Evolutionary conservation across 2,113 vertebrate species (phyloP).

Genomic region (Anolis sagrei): DNA sequence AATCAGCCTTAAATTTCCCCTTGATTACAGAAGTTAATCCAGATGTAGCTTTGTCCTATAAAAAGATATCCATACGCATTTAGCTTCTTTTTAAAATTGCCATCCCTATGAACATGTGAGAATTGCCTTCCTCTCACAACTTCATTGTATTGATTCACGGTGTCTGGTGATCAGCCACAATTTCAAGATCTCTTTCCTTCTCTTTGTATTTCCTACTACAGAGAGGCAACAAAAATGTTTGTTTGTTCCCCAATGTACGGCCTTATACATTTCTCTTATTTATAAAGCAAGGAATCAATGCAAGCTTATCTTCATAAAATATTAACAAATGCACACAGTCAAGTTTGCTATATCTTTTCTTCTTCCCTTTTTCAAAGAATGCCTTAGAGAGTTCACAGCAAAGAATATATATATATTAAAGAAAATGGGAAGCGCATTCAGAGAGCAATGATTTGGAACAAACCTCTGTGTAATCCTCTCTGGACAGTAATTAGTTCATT

Average conservation of each 20-base stretch:
- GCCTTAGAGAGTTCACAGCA: conserved; percentile 5
- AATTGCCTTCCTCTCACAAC: neutral
- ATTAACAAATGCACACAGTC: neutral
- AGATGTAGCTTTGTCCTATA: neutral
- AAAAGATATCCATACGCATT: neutral
- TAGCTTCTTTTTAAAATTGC: neutral
- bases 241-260: conserved; percentile 1
- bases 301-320: conserved; percentile 18
- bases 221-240: neutral
- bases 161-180: neutral
- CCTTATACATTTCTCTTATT: neutral
- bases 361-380: neutral
- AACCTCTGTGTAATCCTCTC: neutral
- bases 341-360: conserved; percentile 12
- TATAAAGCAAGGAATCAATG: conserved; percentile 7
- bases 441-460: neutral
- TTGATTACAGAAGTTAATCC: neutral
- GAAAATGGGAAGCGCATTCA: conserved; percentile 18
- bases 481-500: neutral
- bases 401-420: conserved; percentile 17
- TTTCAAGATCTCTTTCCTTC: neutral
- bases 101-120: neutral
- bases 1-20: neutral
- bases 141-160: neutral
- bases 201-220: neutral